Evolutionary conservation across 1,140 invertebrate genomes (phyloP).

Genomic region (Eurosta solidaginis): DNA sequence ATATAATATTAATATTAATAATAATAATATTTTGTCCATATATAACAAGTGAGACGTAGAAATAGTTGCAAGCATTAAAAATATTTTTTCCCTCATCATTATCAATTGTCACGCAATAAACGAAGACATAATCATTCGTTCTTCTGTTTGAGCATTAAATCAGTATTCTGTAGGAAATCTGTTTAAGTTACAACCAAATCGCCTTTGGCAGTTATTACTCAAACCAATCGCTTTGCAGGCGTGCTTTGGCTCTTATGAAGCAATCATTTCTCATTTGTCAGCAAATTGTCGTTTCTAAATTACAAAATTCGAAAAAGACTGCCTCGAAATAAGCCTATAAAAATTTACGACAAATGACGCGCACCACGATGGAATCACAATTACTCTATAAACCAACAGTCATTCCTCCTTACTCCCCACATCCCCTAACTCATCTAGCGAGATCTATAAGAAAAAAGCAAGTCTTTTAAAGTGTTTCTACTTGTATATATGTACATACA

Average conservation of each 20-base stretch:
- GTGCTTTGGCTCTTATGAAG: not conserved
- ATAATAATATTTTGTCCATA: no score
- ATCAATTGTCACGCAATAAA: not conserved
- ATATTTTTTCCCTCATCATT: not conserved
- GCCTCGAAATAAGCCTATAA: not conserved
- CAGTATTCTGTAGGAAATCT: not conserved
- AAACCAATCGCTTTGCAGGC: not conserved
- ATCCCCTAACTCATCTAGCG: not conserved
- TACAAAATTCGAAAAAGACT: not conserved
- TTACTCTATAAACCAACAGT: not conserved
- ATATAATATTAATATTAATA: no score
- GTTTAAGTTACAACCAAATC: not conserved
- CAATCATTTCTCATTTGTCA: not conserved
- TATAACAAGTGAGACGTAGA: no score
- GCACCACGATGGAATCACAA: slow-evolving; percentile 4
- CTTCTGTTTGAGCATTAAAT: not conserved
- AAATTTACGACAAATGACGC: slow-evolving; percentile 28
- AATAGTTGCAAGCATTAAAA: no score
- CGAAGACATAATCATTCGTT: not conserved
- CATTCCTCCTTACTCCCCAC: not conserved
- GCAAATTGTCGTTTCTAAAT: not conserved
- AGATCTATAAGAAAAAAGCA: not conserved
- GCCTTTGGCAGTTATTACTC: not conserved
- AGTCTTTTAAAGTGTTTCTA: not conserved
- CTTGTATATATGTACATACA: not conserved